phyloP scores from a whole-genome alignment of 2,797 vertebrate genomes.

The Hypotaenidia okinawae region DNA sequence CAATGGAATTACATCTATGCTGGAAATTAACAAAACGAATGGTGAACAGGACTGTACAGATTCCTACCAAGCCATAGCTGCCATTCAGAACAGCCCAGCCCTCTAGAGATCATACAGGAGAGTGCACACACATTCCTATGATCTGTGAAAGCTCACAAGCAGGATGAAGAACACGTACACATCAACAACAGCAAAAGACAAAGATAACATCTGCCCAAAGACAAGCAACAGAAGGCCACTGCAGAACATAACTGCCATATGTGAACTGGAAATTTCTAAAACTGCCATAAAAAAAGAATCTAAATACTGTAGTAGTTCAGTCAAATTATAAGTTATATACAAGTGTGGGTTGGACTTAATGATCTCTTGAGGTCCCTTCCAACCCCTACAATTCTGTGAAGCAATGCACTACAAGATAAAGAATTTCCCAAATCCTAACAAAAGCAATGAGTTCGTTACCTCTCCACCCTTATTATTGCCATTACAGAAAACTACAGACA shows the following conservation, averaged over 20 bases:
- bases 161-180: background rate
- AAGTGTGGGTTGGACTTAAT: background rate
- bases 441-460: background rate
- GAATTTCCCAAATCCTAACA: background rate
- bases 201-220: background rate
- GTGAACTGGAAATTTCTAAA: background rate
- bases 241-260: background rate
- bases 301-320: background rate
- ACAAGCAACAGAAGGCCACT: background rate
- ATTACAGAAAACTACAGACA: background rate
- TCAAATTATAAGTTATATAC: background rate
- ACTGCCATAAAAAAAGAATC: background rate
- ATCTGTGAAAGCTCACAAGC: background rate
- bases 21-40: background rate
- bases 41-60: background rate
- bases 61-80: background rate
- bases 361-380: too few relatives aligned
- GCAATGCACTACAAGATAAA: background rate
- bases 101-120: background rate
- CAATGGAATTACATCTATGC: background rate
- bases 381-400: too few relatives aligned
- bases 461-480: background rate
- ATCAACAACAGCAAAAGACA: too few relatives aligned
- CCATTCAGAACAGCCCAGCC: background rate
- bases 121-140: background rate